phyloP scores from a whole-genome alignment of 2,113 vertebrate species.

The Cyprinus carpio region DNA sequence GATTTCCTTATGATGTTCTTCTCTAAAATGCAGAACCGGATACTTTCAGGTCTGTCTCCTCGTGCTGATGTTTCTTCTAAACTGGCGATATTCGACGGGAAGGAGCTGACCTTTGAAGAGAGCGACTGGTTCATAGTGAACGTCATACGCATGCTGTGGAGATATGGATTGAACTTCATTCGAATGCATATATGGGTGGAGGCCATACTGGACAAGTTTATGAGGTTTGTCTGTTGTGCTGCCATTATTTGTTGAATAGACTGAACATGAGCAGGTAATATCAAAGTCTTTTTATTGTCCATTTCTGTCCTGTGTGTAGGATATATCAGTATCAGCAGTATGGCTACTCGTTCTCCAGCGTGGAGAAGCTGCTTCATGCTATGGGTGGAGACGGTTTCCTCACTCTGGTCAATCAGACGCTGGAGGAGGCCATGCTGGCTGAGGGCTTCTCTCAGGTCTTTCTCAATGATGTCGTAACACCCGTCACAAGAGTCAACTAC shows the following conservation, averaged over 20 bases:
- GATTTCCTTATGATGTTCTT: background rate
- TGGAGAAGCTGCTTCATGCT: constrained; percentile 84
- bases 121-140: constrained; percentile 90
- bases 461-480: constrained; percentile 82
- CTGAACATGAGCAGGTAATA: background rate
- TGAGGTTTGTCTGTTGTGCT: constrained; percentile 77
- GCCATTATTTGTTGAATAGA: background rate
- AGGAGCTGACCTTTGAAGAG: constrained; percentile 87
- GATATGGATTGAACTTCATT: constrained; percentile 84
- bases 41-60: constrained; percentile 75
- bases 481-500: constrained; percentile 80
- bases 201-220: constrained; percentile 89
- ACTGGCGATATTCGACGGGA: constrained; percentile 84
- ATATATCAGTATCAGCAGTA: constrained; percentile 94
- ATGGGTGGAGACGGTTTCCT: constrained; percentile 82
- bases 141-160: constrained; percentile 84
- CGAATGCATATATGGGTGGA: constrained; percentile 96
- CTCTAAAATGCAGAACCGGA: background rate
- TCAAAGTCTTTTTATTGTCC: background rate
- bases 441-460: constrained; percentile 89
- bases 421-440: constrained; percentile 83
- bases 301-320: constrained; percentile 66
- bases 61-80: constrained; percentile 61
- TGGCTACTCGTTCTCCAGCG: constrained; percentile 88
- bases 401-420: constrained; percentile 81